A percentile compares a stretch with the other conserved stretches of the same genome.
Evolutionary conservation across 2,797 vertebrate genomes (phyloP).

Genomic region (Gambelia wislizenii): DNA sequence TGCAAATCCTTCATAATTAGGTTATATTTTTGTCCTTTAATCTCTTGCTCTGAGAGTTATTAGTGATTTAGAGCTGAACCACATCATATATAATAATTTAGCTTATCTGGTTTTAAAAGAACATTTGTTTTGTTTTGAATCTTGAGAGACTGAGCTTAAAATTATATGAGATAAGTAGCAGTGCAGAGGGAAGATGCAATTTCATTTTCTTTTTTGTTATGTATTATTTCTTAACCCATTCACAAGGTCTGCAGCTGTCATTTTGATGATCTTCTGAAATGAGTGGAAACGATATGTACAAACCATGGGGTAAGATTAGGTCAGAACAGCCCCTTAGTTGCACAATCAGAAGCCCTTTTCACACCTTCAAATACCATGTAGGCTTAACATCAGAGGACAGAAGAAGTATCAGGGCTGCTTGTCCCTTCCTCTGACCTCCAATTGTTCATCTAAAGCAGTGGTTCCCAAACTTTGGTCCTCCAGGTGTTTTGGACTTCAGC

Average conservation of each 20-base stretch:
- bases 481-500: too few species aligned
- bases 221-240: constrained; percentile 30
- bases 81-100: constrained; percentile 71
- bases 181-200: constrained; percentile 20
- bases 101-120: constrained; percentile 68
- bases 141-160: constrained; percentile 58
- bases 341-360: neutral
- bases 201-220: constrained; percentile 5
- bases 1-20: constrained; percentile 72
- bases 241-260: constrained; percentile 17
- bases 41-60: constrained; percentile 57
- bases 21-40: constrained; percentile 70
- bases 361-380: neutral
- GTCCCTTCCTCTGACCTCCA: neutral
- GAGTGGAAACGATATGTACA: neutral
- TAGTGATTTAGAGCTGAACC: constrained; percentile 70
- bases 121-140: constrained; percentile 62
- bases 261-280: neutral
- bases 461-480: too few species aligned
- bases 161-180: constrained; percentile 39
- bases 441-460: neutral
- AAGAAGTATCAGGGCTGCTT: neutral
- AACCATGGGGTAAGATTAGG: neutral
- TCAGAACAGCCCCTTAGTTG: neutral
- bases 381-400: neutral